phyloP scores from a whole-genome alignment of 1,140 invertebrate species.

The Periplaneta americana region DNA sequence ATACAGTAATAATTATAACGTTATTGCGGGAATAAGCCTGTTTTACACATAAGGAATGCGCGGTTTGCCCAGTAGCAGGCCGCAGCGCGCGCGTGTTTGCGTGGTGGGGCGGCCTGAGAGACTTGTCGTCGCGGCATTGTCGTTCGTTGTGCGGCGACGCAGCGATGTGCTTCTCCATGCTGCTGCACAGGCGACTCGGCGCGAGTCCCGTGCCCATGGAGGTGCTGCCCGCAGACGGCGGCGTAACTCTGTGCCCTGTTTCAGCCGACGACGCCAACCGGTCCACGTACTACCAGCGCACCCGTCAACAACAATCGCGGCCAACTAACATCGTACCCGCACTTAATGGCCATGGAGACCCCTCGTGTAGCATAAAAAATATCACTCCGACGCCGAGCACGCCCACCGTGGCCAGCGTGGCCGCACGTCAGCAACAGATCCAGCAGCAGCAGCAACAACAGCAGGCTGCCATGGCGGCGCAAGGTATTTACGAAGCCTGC shows the following conservation, averaged over 20 bases:
- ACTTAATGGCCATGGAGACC: conserved; percentile 2
- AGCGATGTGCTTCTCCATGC: background rate
- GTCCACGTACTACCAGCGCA: background rate
- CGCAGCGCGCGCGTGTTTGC: no score
- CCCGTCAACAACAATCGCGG: background rate
- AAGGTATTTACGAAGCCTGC: background rate
- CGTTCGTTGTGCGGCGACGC: no score
- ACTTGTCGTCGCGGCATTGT: no score
- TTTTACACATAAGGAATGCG: no score
- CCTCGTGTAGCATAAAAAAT: background rate
- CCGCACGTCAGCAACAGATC: conserved; percentile 3
- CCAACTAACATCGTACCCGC: background rate
- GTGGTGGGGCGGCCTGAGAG: no score
- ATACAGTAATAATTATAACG: no score
- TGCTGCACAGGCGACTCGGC: background rate
- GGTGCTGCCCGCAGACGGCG: background rate
- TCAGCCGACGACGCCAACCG: background rate
- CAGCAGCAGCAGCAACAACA: conserved; percentile 25
- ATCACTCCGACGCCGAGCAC: background rate
- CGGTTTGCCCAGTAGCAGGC: no score
- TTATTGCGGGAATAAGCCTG: no score
- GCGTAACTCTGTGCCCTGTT: no score
- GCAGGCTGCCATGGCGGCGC: conserved; percentile 22
- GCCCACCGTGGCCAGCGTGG: background rate
- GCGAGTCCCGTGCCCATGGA: background rate